Evolutionary conservation across 2,797 vertebrate genomes (phyloP), one percentile per base, ranked within the genome.

Genomic region (Scyliorhinus canicula): DNA sequence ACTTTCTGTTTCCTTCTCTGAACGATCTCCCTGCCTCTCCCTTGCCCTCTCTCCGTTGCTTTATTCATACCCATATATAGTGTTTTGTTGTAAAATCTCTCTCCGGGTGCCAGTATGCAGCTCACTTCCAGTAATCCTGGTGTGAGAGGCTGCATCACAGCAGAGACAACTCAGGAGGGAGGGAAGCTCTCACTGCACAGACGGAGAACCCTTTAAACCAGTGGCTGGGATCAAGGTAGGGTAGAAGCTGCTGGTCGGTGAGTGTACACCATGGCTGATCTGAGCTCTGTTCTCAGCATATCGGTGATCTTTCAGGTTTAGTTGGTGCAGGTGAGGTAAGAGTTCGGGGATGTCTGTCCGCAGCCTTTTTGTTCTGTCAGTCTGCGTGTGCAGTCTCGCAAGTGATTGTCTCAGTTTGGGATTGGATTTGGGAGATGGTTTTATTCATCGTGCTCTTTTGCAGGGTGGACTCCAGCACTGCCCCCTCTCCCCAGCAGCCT

Each of bases 21-120:
- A 35, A 57, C 85, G 57, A 63, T 63, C 88, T 65, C 57, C 11
- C n/a, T 63, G 35, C n/a, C 57, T 57, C 31, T 88, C 85, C 85
- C 52, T 91, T 91, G n/a, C 8, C 57, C 57, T 44, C n/a, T n/a
- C n/a, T 11, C 11, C n/a, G 16, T 40, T 91, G 24, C 88, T 91
- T 60, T 21, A 3, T 60, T 24, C 57, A 91, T 91, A 40, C 57
- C 88, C 88, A 65, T 91, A 91, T 91, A 91, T 91, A 91, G 88
- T 63, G 3, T 40, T 91, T 21, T 63, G 35, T 44, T 91, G 88
- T 24, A 44, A 63, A 44, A 21, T 24, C 12, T 91, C 35, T 2
- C 40, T 47, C 79, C 7, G 35, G 21, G 35, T 90, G 88, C 88
- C 88, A 63, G 88, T 40, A 55, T 57, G 84, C 52, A 31, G 50